A percentile compares a stretch with the other conserved stretches of the same genome.
Conservation (phyloP, 2,797 vertebrate species). For the Potorous gilbertii region DNA sequence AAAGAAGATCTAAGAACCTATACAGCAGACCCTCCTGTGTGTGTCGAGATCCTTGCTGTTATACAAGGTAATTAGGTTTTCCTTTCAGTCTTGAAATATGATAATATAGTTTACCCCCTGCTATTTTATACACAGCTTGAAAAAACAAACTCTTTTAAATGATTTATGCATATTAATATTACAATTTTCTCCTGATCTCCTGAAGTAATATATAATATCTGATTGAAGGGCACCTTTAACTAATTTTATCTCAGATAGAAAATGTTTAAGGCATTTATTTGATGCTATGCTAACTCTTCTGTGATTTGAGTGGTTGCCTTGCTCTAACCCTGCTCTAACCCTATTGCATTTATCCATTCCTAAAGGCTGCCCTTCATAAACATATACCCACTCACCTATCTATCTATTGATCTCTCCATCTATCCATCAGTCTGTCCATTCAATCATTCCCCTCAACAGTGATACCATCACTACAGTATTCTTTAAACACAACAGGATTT, state of each 20-base stretch:
- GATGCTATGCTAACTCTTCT: not conserved
- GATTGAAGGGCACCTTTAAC: constrained; percentile 46
- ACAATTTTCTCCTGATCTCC: constrained; percentile 46
- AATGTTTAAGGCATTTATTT: not conserved
- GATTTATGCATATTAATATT: constrained; percentile 67
- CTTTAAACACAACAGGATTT: not conserved
- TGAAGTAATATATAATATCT: constrained; percentile 42
- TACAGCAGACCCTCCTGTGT: no score
- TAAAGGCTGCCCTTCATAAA: not conserved
- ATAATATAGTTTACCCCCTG: constrained; percentile 40
- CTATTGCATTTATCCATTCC: not conserved
- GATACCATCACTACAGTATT: not conserved
- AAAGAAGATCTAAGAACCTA: no score
- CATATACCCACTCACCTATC: no score
- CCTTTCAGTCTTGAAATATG: constrained; percentile 56
- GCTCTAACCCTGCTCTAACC: not conserved
- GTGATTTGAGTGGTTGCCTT: not conserved
- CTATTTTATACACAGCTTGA: constrained; percentile 57
- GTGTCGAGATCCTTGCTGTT: no score
- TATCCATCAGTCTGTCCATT: not conserved
- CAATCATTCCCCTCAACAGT: not conserved
- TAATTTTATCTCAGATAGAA: not conserved
- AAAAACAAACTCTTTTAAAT: constrained; percentile 65
- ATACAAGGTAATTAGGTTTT: constrained; percentile 3
- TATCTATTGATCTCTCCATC: not conserved